phyloP scores from a whole-genome alignment of 2,113 vertebrate genomes.

The Xenotilapia caudafasciata region DNA sequence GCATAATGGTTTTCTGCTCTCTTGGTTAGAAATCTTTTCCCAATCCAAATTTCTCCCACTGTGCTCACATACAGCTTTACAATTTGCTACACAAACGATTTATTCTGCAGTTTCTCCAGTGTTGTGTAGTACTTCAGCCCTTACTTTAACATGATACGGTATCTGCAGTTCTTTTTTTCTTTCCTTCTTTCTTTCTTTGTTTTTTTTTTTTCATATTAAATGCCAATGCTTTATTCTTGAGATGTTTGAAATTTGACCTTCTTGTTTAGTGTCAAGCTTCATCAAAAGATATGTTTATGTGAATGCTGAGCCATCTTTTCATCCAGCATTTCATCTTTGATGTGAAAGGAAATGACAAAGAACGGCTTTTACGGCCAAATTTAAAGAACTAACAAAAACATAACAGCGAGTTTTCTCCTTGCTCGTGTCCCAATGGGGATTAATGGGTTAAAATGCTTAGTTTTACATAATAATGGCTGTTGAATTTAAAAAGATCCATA shows the following conservation, averaged over 20 bases:
- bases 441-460: neutral
- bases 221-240: neutral
- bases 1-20: neutral
- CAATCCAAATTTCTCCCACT: neutral
- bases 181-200: rapidly evolving
- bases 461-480: neutral
- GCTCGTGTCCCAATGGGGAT: neutral
- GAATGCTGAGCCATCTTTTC: neutral
- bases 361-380: neutral
- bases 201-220: neutral
- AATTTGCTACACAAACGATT: rapidly evolving
- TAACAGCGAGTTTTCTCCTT: rapidly evolving
- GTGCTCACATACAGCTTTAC: neutral
- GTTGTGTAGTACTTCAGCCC: neutral
- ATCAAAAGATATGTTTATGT: neutral
- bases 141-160: neutral
- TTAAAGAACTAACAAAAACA: neutral
- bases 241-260: neutral
- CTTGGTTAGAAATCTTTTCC: neutral
- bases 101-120: neutral
- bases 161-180: neutral
- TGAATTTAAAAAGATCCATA: neutral
- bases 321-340: neutral
- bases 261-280: neutral
- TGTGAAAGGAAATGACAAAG: conserved; percentile 9